phyloP scores from a whole-genome alignment of 1,140 invertebrate species.

The Bathynomus jamesi region DNA sequence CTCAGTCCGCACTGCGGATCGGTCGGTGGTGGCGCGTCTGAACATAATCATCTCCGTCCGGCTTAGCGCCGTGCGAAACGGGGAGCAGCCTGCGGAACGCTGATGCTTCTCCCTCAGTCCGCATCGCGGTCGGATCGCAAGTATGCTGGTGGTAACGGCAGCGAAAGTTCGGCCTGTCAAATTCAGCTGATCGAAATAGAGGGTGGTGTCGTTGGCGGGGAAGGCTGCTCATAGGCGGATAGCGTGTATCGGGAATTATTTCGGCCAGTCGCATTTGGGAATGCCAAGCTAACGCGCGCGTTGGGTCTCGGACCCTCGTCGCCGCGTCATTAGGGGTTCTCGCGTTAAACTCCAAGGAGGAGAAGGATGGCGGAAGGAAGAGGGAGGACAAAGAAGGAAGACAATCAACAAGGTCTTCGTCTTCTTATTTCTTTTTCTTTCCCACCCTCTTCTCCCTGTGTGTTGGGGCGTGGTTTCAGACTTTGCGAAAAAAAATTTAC shows the following conservation, averaged over 20 bases:
- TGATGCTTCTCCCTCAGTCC: too few species aligned
- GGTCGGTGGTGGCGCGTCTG: too few species aligned
- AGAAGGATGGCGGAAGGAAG: background rate
- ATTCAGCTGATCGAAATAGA: background rate
- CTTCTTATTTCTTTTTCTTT: background rate
- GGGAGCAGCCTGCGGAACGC: too few species aligned
- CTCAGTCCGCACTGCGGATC: too few species aligned
- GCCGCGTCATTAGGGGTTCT: background rate
- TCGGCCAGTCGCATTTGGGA: background rate
- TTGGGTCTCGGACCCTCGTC: background rate
- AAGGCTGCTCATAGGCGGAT: background rate
- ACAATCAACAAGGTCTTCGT: background rate
- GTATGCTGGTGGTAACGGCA: too few species aligned
- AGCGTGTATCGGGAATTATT: background rate
- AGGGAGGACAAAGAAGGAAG: background rate
- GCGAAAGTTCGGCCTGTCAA: too few species aligned
- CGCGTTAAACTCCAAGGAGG: background rate
- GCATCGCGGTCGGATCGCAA: too few species aligned
- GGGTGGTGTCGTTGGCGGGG: background rate
- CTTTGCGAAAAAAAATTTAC: background rate
- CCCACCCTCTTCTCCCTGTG: background rate
- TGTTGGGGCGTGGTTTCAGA: background rate
- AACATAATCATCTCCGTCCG: too few species aligned
- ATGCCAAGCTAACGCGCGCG: background rate
- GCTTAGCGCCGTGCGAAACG: too few species aligned